Conservation (phyloP, 2,113 vertebrate species). For the Trochalopteron elliotii region DNA sequence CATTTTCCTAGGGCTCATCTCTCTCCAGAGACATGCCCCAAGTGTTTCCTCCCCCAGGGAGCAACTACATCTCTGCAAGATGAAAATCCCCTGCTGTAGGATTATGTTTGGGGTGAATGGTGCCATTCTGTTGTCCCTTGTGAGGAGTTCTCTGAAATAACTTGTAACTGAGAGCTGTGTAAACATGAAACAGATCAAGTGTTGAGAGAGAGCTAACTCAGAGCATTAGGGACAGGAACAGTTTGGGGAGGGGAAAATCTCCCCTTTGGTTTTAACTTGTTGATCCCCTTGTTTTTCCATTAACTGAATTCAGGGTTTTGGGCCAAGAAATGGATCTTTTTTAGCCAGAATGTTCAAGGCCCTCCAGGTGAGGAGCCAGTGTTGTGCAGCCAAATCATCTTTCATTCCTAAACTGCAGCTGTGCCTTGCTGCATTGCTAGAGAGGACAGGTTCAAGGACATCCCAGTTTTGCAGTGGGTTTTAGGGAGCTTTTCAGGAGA, state of each 20-base stretch:
- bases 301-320: neutral
- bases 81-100: neutral
- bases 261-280: neutral
- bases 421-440: neutral
- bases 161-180: neutral
- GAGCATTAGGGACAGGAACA: neutral
- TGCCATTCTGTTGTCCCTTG: neutral
- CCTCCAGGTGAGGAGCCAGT: neutral
- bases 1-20: neutral
- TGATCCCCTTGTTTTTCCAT: neutral
- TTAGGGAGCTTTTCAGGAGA: neutral
- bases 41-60: neutral
- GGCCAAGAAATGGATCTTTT: neutral
- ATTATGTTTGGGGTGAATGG: neutral
- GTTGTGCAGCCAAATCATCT: neutral
- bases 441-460: conserved; percentile 17
- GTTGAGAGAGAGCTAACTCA: neutral
- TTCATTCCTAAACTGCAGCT: neutral
- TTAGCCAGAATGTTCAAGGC: neutral
- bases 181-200: neutral
- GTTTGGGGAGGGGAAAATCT: neutral
- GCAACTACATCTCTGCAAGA: neutral
- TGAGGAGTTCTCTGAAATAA: neutral
- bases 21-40: neutral
- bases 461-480: neutral